Base-by-base conservation (phyloP, 2,113 vertebrate species). In the Leptobrachium ailaonicum region DNA sequence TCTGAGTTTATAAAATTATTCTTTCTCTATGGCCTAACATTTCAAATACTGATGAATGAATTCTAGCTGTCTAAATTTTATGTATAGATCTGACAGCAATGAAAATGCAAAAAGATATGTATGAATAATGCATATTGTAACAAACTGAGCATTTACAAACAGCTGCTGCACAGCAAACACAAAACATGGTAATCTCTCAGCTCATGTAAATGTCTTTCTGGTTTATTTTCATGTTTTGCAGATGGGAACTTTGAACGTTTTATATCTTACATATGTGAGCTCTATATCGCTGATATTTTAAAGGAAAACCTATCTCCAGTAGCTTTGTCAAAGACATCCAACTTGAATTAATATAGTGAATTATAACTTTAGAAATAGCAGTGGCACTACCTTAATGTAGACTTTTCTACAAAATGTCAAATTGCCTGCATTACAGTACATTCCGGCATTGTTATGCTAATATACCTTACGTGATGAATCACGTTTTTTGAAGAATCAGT, bases 51-150 rank as follows among this genome's bases (percentile, higher is more conserved):
- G 62, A 54, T 47, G 50, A 79, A 79, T 66, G 62, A 72, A 79
- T 79, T 79, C 70, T 32, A 73, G 13, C 62, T 73, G 70, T 79
- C 54, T 53, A 50, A 12, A 56, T 44, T 73, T 53, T 56, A 13
- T 14, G 62, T 79, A 72, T 71, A 66, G 70, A 79, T 54, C 44
- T 73, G 77, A 79, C 70, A 79, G 47, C 45, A 66, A 14, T 20
- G 58, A 40, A 66, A 66, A 79, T 72, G 40, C 40, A 66, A 62
- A 73, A 43, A 40, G 60, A 79, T 53, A 42, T 72, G 50, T 10
- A 79, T 79, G 77, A 79, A 79, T 79, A 73, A 79, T 79, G 63
- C 62, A 79, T 79, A 41, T 73, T 66, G 64, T n/a, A 53, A 76
- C 74, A 66, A 69, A 73, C 32, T 13, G 41, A 73, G 62, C 70